Conservation (phyloP, 2,888 invertebrate species). For the Ormyrus pomaceus region DNA sequence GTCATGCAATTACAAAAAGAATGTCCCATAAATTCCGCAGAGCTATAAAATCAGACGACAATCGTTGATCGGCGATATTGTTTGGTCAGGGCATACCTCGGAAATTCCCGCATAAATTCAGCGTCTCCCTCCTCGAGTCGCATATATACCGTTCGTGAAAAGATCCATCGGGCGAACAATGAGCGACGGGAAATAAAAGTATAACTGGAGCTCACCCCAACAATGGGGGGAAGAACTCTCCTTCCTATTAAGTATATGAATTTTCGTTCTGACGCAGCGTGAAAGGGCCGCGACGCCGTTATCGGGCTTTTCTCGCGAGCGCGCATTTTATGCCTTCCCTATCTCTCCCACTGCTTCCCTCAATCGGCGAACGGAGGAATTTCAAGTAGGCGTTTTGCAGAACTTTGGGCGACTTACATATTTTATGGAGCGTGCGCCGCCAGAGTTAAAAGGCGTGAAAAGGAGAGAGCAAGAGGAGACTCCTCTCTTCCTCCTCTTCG, state of each 20-base stretch:
- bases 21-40: conserved; percentile 16
- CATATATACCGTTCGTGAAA: conserved; percentile 25
- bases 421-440: conserved; percentile 58
- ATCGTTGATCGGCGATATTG: conserved; percentile 21
- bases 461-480: background rate
- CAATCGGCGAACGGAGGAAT: conserved; percentile 56
- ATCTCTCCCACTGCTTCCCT: conserved; percentile 1
- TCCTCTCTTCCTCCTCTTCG: background rate
- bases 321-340: conserved; percentile 24
- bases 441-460: too few species aligned
- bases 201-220: conserved; percentile 25
- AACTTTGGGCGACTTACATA: conserved; percentile 61
- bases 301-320: conserved; percentile 38
- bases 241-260: conserved; percentile 54
- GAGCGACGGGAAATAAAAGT: conserved; percentile 43
- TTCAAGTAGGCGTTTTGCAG: conserved; percentile 61
- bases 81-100: conserved; percentile 10
- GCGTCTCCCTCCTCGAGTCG: background rate
- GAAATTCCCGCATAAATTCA: conserved; percentile 40
- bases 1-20: conserved; percentile 2
- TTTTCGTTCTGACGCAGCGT: conserved; percentile 47
- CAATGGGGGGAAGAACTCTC: conserved; percentile 24
- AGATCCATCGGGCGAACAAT: conserved; percentile 45
- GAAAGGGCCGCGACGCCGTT: conserved; percentile 31
- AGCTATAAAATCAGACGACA: background rate